Evolutionary conservation across 30 jellyfish, hydroid and myxozoan species (phyloP).

Genomic region (Cassiopea xamachana): DNA sequence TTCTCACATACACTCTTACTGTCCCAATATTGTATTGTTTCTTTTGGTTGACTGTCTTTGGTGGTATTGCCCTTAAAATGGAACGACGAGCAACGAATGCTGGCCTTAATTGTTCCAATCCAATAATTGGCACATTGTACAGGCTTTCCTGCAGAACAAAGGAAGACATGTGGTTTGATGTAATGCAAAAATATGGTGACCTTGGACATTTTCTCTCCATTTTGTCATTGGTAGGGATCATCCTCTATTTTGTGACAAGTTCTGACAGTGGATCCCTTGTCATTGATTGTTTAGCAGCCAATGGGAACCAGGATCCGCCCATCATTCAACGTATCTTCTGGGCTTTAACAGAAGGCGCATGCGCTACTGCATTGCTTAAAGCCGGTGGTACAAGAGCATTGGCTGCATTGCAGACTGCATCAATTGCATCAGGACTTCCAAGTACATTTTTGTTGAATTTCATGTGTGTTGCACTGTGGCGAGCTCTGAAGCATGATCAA

Average conservation of each 20-base stretch:
- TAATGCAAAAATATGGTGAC: slow-evolving; percentile 86
- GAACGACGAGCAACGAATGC: slow-evolving; percentile 80
- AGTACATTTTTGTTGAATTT: slow-evolving; percentile 80
- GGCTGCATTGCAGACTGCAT: slow-evolving; percentile 87
- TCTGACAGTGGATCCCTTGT: slow-evolving; percentile 95
- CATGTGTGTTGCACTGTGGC: slow-evolving; percentile 96
- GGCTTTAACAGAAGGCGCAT: slow-evolving; percentile 98
- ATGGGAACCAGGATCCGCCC: slow-evolving; percentile 98
- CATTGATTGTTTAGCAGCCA: slow-evolving; percentile 92
- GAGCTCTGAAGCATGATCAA: slow-evolving; percentile 88
- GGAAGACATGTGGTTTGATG: slow-evolving; percentile 94
- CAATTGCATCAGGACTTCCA: slow-evolving; percentile 92
- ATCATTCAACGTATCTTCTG: slow-evolving; percentile 90
- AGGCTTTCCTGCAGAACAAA: slow-evolving; percentile 81
- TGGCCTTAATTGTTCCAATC: slow-evolving; percentile 74
- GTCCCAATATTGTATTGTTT: slow-evolving; percentile 82
- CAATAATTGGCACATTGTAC: slow-evolving; percentile 28
- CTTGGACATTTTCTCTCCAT: slow-evolving; percentile 83
- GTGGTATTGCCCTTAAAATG: slow-evolving; percentile 90
- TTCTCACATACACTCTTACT: slow-evolving; percentile 87
- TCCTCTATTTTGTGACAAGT: slow-evolving; percentile 90
- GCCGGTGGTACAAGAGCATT: slow-evolving; percentile 89
- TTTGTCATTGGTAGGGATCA: slow-evolving; percentile 83
- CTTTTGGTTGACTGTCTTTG: slow-evolving; percentile 90
- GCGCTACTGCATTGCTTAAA: slow-evolving; percentile 88